Evolutionary conservation across 2,113 vertebrate genomes (phyloP).

Genomic region (Ibidorhyncha struthersii): DNA sequence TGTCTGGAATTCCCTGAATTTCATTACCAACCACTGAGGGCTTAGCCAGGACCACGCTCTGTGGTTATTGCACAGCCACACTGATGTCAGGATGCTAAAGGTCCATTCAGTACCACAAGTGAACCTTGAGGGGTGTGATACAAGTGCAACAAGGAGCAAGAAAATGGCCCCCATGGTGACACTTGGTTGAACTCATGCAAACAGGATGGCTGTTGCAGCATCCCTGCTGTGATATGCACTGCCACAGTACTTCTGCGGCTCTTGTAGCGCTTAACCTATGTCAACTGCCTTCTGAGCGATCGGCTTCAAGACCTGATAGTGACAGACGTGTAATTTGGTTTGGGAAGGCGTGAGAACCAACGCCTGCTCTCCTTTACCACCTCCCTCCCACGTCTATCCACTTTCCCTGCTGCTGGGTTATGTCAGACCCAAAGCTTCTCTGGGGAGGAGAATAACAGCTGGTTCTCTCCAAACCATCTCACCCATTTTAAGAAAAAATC

Average conservation of each 20-base stretch:
- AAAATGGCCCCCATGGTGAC: not conserved
- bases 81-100: not conserved
- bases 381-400: not conserved
- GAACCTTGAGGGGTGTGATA: not conserved
- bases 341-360: not conserved
- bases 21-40: not conserved
- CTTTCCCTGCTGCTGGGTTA: not conserved
- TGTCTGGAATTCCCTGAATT: constrained; percentile 5
- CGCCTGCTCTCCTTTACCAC: not conserved
- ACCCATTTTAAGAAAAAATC: not conserved
- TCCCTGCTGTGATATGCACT: not conserved
- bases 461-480: not conserved
- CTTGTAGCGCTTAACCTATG: constrained; percentile 15
- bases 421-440: not conserved
- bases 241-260: not conserved
- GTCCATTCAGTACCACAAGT: accelerated
- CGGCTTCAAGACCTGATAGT: not conserved
- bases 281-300: not conserved
- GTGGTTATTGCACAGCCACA: not conserved
- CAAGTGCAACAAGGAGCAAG: accelerated
- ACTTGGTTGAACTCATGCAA: not conserved
- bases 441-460: not conserved
- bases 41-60: not conserved
- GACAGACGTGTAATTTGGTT: accelerated
- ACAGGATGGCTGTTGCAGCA: not conserved